Conservation (phyloP, 2,888 invertebrate genomes). For the Rhogogaster chlorosoma region DNA sequence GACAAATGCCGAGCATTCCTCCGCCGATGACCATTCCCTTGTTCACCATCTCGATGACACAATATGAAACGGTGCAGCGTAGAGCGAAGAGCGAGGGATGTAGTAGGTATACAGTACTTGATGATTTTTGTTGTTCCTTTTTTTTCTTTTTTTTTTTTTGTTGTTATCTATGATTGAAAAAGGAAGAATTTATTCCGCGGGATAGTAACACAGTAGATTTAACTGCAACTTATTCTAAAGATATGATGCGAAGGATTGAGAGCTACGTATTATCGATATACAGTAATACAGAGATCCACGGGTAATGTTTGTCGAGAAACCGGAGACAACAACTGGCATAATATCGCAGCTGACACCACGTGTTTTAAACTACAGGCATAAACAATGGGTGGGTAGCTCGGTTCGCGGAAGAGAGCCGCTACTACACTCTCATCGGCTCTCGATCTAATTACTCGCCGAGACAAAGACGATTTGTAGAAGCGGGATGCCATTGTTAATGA, state of each 20-base stretch:
- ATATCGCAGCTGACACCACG: slow-evolving; percentile 35
- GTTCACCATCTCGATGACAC: slow-evolving; percentile 4
- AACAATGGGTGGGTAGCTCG: slow-evolving; percentile 1
- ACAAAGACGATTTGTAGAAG: slow-evolving; percentile 51
- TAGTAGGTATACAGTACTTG: neutral
- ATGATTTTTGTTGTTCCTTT: neutral
- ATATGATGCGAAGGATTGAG: neutral
- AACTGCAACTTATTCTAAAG: neutral
- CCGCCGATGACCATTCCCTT: neutral
- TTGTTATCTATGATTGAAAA: neutral
- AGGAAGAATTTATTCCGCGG: neutral
- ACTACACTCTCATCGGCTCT: slow-evolving; percentile 23
- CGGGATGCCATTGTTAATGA: slow-evolving; percentile 49
- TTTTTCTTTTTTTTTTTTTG: neutral
- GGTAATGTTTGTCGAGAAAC: slow-evolving; percentile 25
- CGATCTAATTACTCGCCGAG: slow-evolving; percentile 42
- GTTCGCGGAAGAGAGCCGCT: slow-evolving; percentile 23
- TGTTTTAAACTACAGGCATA: neutral
- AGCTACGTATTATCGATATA: too few species aligned
- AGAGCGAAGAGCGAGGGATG: neutral
- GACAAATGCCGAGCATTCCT: slow-evolving; percentile 13
- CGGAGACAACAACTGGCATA: neutral
- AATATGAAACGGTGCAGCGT: neutral
- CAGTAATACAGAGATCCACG: too few species aligned
- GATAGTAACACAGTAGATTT: too few species aligned